Conservation (phyloP, 2,888 invertebrate species). For the Drosophila neonasuta region DNA sequence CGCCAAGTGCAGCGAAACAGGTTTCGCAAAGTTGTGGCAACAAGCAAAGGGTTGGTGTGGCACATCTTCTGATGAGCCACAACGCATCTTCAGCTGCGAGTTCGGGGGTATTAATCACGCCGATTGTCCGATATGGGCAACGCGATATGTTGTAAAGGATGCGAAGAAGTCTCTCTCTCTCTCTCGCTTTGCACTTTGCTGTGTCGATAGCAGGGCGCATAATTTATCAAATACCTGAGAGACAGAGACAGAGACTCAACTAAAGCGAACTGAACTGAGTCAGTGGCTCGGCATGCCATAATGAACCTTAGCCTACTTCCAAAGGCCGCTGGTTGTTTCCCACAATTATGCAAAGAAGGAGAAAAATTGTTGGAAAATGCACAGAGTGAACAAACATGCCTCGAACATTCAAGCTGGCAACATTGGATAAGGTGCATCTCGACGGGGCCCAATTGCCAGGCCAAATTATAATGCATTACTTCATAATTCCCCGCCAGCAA, state of each 20-base stretch:
- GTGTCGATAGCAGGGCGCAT: conserved; percentile 57
- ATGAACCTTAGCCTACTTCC: conserved; percentile 76
- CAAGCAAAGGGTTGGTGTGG: neutral
- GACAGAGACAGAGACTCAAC: conserved; percentile 7
- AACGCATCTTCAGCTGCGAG: neutral
- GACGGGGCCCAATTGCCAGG: conserved; percentile 58
- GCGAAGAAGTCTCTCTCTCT: neutral
- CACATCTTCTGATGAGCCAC: conserved; percentile 4
- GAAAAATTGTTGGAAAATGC: conserved; percentile 54
- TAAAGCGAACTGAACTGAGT: conserved; percentile 50
- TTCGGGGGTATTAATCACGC: conserved; percentile 20
- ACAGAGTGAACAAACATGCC: conserved; percentile 69
- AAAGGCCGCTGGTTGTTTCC: conserved; percentile 76
- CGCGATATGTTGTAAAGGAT: conserved; percentile 13
- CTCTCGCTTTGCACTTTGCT: conserved; percentile 58
- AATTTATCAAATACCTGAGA: conserved; percentile 64
- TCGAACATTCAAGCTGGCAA: conserved; percentile 22
- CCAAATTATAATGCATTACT: conserved; percentile 78
- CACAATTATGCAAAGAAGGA: conserved; percentile 73
- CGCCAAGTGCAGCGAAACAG: conserved; percentile 55
- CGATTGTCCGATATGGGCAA: conserved; percentile 16
- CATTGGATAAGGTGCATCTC: conserved; percentile 71
- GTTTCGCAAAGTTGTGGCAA: conserved; percentile 26
- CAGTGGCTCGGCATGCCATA: conserved; percentile 74
- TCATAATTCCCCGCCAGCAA: conserved; percentile 76